phyloP scores from a whole-genome alignment of 2,797 vertebrate species.

The Mico argentatus region DNA sequence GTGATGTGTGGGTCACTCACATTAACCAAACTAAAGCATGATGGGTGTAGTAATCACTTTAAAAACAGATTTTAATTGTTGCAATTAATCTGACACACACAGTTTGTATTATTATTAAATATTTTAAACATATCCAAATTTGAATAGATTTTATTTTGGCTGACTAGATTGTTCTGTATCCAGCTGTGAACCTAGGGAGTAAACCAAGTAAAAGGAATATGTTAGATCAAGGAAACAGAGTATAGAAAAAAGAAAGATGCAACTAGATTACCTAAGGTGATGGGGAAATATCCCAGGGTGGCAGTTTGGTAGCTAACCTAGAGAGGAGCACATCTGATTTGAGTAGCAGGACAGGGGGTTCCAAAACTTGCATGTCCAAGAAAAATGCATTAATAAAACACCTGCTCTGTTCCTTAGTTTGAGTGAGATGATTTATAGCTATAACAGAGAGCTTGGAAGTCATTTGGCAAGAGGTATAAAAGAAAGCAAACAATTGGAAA shows the following conservation, averaged over 20 bases:
- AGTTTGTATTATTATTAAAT: background rate
- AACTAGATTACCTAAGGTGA: background rate
- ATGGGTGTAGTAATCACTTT: background rate
- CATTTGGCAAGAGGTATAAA: background rate
- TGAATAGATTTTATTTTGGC: background rate
- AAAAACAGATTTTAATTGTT: background rate
- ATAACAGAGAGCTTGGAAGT: background rate
- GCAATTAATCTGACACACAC: background rate
- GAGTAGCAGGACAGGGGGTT: background rate
- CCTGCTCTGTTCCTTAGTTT: background rate
- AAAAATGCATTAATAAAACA: conserved; percentile 8
- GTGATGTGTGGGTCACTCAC: background rate
- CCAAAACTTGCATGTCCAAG: background rate
- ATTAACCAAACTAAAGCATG: background rate
- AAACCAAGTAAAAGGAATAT: background rate
- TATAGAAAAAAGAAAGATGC: background rate
- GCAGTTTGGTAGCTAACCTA: background rate
- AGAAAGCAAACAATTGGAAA: background rate
- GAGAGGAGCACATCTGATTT: background rate
- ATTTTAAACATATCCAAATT: conserved; percentile 22
- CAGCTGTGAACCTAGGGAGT: background rate
- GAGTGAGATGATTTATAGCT: background rate
- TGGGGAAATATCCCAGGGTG: background rate
- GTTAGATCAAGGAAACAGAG: background rate
- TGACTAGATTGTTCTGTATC: background rate